A percentile compares a stretch with the other conserved stretches of the same genome.
These are phyloP conservation scores for Ashinkailepas kermadecensis DNA, from an alignment of 2,888 invertebrate genomes.

Conservation along the genomic window DNA sequence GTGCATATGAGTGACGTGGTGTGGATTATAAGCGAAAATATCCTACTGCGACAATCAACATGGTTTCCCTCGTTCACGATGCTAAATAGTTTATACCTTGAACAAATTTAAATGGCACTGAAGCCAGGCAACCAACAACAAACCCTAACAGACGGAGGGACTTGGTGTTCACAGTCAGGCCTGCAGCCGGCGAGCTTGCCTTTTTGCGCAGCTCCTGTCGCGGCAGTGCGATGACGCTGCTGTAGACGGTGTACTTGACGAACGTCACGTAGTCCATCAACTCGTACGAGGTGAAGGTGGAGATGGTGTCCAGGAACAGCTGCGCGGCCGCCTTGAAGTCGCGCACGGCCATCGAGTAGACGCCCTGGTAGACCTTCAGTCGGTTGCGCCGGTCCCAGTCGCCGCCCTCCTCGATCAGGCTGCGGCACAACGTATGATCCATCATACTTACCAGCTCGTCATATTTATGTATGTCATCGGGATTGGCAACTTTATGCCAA, in stretches of 20 bases:
- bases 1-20: too few relatives aligned
- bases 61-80: too few relatives aligned
- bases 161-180: too few relatives aligned
- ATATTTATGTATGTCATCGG: too few relatives aligned
- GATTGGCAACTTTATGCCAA: too few relatives aligned
- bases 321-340: conserved; percentile 93
- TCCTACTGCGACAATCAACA: too few relatives aligned
- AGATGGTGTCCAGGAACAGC: conserved; percentile 94
- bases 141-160: too few relatives aligned
- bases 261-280: conserved; percentile 85
- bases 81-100: too few relatives aligned
- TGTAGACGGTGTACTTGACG: conserved; percentile 68
- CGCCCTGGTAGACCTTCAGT: conserved; percentile 79
- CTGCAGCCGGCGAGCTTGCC: conserved; percentile 41
- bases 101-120: too few relatives aligned
- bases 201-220: conserved; percentile 71
- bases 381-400: conserved; percentile 99
- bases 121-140: too few relatives aligned
- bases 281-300: conserved; percentile 98
- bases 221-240: conserved; percentile 71
- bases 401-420: conserved; percentile 88
- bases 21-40: too few relatives aligned
- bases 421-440: conserved; percentile 33
- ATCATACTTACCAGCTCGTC: too few relatives aligned
- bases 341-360: conserved; percentile 86